Evolutionary conservation across 2,113 vertebrate species (phyloP).

Genomic region (Corythoichthys haematopterus): DNA sequence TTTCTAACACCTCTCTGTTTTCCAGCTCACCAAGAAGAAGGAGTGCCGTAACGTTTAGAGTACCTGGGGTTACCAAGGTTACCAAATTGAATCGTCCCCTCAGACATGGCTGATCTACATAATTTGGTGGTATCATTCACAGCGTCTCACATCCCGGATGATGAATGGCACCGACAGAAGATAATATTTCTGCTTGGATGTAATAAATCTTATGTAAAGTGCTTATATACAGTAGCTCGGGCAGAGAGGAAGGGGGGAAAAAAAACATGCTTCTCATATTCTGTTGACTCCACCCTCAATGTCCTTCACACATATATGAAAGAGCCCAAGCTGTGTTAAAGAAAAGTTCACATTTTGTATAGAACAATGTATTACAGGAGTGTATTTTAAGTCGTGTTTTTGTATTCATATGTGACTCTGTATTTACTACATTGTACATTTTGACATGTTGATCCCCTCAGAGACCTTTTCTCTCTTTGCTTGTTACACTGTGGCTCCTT

Average conservation of each 20-base stretch:
- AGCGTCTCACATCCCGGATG: constrained; percentile 83
- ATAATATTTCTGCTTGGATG: constrained; percentile 95
- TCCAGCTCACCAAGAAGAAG: constrained; percentile 37
- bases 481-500: constrained; percentile 18
- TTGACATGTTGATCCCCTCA: constrained; percentile 24
- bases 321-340: neutral
- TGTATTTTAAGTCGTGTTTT: neutral
- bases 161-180: constrained; percentile 89
- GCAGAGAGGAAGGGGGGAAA: constrained; percentile 37
- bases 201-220: constrained; percentile 91
- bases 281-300: neutral
- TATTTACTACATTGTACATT: constrained; percentile 12
- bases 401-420: constrained; percentile 8
- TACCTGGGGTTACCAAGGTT: constrained; percentile 98
- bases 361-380: neutral
- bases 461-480: constrained; percentile 22
- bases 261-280: constrained; percentile 1
- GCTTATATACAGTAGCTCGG: constrained; percentile 61
- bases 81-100: constrained; percentile 91
- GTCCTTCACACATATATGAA: neutral
- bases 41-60: constrained; percentile 40
- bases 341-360: neutral
- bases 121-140: constrained; percentile 93
- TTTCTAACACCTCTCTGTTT: neutral
- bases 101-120: constrained; percentile 93